Percentiles rank a stretch among this genome's conserved stretches.
Evolutionary conservation across 2,888 invertebrate species (phyloP).

Genomic region (Tetragonula carbonaria): DNA sequence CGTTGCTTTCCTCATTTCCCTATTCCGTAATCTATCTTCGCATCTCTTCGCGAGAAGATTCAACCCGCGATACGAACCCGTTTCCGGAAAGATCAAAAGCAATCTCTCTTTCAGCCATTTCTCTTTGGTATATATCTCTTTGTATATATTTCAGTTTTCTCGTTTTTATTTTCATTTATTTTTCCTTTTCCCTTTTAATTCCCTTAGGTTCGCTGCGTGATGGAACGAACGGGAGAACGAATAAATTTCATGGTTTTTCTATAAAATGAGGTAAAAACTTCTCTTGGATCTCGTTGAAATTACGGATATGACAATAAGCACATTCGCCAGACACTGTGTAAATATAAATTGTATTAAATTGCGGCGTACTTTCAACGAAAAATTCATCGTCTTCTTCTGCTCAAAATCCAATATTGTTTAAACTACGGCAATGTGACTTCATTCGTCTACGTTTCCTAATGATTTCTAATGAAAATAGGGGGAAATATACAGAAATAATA

Average conservation of each 20-base stretch:
- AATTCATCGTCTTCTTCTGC: too few species aligned
- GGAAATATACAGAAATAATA: too few species aligned
- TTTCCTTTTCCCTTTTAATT: neutral
- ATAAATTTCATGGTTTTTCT: neutral
- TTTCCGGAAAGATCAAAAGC: neutral
- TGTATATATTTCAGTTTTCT: neutral
- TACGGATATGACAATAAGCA: too few species aligned
- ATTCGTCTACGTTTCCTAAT: too few species aligned
- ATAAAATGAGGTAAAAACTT: neutral
- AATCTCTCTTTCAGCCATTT: neutral
- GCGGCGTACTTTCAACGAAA: too few species aligned
- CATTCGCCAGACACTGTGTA: too few species aligned
- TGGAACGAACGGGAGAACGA: neutral
- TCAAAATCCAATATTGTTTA: too few species aligned
- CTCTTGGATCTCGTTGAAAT: neutral
- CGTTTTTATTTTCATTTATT: neutral
- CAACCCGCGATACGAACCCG: neutral
- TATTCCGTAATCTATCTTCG: conserved; percentile 2
- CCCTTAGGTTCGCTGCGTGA: too few species aligned
- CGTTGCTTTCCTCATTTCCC: conserved; percentile 8
- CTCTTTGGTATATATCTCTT: neutral
- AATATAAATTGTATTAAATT: too few species aligned
- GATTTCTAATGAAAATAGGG: too few species aligned
- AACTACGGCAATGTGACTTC: too few species aligned
- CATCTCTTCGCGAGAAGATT: conserved; percentile 16